phyloP scores from a whole-genome alignment of 2,113 vertebrate species.

The Oreochromis niloticus region DNA sequence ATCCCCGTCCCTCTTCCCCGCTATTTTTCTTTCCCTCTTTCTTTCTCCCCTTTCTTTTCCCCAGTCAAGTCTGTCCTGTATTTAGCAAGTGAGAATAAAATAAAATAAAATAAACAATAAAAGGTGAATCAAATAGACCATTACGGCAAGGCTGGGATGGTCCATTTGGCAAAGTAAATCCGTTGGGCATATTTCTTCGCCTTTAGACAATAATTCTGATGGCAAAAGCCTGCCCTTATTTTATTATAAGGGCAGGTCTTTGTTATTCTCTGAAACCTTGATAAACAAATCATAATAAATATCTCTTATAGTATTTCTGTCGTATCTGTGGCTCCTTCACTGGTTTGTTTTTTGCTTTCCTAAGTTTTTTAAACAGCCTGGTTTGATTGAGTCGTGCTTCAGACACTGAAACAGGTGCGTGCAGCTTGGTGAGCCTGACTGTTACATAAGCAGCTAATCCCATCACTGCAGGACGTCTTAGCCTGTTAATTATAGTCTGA shows the following conservation, averaged over 20 bases:
- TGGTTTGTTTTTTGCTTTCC: neutral
- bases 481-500: conserved; percentile 14
- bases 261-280: neutral
- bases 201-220: too few relatives aligned
- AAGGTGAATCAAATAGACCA: too few relatives aligned
- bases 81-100: too few relatives aligned
- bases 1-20: too few relatives aligned
- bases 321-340: neutral
- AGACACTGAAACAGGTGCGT: neutral
- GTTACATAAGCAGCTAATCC: conserved; percentile 27
- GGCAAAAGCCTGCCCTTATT: neutral
- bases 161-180: too few relatives aligned
- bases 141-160: too few relatives aligned
- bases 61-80: too few relatives aligned
- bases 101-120: too few relatives aligned
- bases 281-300: neutral
- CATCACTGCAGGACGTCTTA: neutral
- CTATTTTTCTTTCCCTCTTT: too few relatives aligned
- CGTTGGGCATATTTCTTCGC: too few relatives aligned
- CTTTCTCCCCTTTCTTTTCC: too few relatives aligned
- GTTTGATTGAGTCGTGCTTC: neutral
- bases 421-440: neutral
- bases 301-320: neutral
- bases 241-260: neutral
- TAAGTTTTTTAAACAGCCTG: neutral